phyloP scores from a whole-genome alignment of 1,140 invertebrate species.

The Laupala kohalensis region DNA sequence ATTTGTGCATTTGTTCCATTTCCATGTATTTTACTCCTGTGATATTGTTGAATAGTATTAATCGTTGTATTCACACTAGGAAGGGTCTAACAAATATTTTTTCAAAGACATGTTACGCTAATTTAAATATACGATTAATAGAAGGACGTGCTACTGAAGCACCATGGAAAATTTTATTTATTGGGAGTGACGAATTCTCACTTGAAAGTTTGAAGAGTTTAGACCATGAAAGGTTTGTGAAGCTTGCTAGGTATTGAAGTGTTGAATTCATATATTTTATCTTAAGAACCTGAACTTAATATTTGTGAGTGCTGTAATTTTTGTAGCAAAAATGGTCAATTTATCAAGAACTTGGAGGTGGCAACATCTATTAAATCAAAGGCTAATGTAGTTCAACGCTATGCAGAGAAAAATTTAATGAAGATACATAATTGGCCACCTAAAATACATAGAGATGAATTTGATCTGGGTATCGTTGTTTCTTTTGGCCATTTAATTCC shows the following conservation, averaged over 20 bases:
- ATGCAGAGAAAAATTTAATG: constrained; percentile 34
- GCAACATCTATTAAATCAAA: constrained; percentile 39
- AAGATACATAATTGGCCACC: constrained; percentile 40
- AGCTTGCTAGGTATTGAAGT: background rate
- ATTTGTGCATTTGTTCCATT: too few species aligned
- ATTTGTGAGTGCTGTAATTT: background rate
- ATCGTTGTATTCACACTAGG: too few species aligned
- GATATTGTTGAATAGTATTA: too few species aligned
- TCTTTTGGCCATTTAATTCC: constrained; percentile 62
- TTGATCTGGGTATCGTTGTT: constrained; percentile 53
- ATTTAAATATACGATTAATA: too few species aligned
- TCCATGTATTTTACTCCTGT: too few species aligned
- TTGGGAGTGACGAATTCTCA: constrained; percentile 53
- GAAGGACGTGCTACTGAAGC: background rate
- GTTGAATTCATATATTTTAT: background rate
- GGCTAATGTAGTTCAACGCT: constrained; percentile 37
- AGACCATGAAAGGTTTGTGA: constrained; percentile 33
- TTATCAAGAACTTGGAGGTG: constrained; percentile 37
- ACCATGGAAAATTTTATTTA: constrained; percentile 46
- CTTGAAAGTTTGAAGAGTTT: constrained; percentile 42
- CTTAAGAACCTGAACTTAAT: background rate
- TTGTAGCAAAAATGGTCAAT: constrained; percentile 23
- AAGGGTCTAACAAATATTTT: too few species aligned
- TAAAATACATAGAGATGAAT: constrained; percentile 25
- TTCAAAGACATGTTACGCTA: too few species aligned